Conservation (phyloP, 2,113 vertebrate genomes). For the Petrocephalus zakoni region DNA sequence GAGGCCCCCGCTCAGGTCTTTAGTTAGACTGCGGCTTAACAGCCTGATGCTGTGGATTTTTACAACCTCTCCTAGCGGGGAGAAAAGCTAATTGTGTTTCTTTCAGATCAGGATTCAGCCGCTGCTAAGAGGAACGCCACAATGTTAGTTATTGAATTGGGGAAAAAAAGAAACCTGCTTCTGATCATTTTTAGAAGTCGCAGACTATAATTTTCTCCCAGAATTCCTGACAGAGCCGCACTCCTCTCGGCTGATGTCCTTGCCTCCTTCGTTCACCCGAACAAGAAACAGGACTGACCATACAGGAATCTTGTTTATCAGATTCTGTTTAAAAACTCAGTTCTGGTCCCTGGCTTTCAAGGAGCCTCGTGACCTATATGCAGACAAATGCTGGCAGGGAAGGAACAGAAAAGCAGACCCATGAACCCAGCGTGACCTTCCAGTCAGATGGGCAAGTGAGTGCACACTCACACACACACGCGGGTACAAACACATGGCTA, state of each 20-base stretch:
- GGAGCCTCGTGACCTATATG: neutral
- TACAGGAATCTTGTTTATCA: neutral
- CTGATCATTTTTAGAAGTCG: neutral
- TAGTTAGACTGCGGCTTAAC: conserved; percentile 7
- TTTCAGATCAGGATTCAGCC: neutral
- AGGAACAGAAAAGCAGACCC: neutral
- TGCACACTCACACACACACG: neutral
- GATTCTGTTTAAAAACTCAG: conserved; percentile 1
- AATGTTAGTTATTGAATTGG: neutral
- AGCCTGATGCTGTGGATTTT: neutral
- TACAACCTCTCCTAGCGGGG: neutral
- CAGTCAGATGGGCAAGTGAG: conserved; percentile 10
- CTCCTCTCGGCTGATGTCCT: neutral
- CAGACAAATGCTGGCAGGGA: neutral
- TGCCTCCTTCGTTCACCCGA: neutral
- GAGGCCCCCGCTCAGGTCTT: conserved; percentile 20
- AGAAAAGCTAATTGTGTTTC: neutral
- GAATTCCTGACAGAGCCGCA: neutral
- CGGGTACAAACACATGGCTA: too few species aligned
- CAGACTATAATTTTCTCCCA: neutral
- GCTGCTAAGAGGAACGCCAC: too few species aligned
- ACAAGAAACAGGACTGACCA: neutral
- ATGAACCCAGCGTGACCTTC: conserved; percentile 17
- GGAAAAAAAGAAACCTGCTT: neutral
- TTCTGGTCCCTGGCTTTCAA: neutral